Evolutionary conservation across 2,797 vertebrate genomes (phyloP).

Genomic region (Valencia hispanica): DNA sequence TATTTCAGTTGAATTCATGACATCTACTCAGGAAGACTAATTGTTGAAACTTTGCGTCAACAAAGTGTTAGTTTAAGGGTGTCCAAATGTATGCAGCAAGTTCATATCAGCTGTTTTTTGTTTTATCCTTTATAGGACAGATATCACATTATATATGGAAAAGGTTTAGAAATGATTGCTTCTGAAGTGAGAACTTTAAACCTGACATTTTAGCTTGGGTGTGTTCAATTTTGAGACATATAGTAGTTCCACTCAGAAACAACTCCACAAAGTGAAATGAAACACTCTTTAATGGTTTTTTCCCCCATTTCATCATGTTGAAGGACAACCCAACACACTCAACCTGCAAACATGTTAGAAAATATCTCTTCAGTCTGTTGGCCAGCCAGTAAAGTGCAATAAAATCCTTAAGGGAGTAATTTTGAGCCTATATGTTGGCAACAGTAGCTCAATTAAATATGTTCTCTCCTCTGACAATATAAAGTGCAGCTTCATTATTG

Average conservation of each 20-base stretch:
- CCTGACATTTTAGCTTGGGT: background rate
- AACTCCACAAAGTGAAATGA: conserved; percentile 4
- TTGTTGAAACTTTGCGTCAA: background rate
- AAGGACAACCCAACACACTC: conserved; percentile 3
- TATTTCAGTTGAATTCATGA: background rate
- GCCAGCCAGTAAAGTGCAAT: conserved; percentile 5
- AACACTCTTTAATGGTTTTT: background rate
- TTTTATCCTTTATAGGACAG: background rate
- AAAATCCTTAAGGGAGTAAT: conserved; percentile 10
- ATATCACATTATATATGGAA: background rate
- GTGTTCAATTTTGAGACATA: background rate
- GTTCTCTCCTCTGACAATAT: conserved; percentile 14
- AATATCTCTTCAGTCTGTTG: conserved; percentile 12
- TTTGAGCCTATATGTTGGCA: background rate
- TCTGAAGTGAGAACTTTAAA: background rate
- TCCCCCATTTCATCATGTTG: background rate
- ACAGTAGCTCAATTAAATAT: conserved; percentile 23
- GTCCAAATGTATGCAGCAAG: background rate
- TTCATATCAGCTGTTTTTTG: background rate
- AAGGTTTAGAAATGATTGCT: background rate
- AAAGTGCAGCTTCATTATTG: conserved; percentile 36
- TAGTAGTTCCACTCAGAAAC: background rate
- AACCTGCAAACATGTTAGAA: conserved; percentile 13
- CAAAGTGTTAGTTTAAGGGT: background rate
- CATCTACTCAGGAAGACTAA: background rate